These are phyloP conservation scores for Ametastegia equiseti DNA, from an alignment of 2,888 invertebrate species.

Conservation along the genomic window DNA sequence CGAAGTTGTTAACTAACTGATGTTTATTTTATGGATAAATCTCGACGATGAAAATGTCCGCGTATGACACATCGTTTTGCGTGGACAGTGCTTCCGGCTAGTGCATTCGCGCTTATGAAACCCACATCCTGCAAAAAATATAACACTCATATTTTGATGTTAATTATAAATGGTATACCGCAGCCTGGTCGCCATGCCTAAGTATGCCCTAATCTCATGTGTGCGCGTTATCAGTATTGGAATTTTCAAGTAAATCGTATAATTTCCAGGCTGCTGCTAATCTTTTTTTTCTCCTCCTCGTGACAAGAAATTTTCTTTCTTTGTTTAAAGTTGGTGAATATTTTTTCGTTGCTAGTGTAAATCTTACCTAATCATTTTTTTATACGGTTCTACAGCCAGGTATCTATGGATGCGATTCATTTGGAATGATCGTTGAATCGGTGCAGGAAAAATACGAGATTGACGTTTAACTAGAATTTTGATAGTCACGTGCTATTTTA, in stretches of 20 bases:
- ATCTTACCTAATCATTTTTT: too few relatives aligned
- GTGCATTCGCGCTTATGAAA: neutral
- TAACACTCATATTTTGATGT: neutral
- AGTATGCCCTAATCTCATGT: neutral
- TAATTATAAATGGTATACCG: neutral
- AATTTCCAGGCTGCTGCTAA: too few relatives aligned
- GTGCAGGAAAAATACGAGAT: too few relatives aligned
- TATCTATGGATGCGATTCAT: too few relatives aligned
- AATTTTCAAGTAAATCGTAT: neutral
- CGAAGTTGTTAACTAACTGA: neutral
- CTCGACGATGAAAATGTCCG: neutral
- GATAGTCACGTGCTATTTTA: too few relatives aligned
- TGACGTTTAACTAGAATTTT: too few relatives aligned
- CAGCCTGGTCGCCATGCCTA: neutral
- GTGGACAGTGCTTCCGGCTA: neutral
- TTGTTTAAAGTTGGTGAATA: too few relatives aligned
- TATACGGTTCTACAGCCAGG: too few relatives aligned
- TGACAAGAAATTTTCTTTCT: too few relatives aligned
- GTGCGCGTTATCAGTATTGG: neutral
- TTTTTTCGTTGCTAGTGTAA: too few relatives aligned
- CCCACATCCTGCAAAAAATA: constrained; percentile 1
- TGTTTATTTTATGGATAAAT: neutral
- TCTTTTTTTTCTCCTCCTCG: too few relatives aligned
- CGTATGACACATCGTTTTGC: neutral
- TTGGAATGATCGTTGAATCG: too few relatives aligned